Conservation (phyloP, 1,140 invertebrate genomes). For the Euglossa dilemma region DNA sequence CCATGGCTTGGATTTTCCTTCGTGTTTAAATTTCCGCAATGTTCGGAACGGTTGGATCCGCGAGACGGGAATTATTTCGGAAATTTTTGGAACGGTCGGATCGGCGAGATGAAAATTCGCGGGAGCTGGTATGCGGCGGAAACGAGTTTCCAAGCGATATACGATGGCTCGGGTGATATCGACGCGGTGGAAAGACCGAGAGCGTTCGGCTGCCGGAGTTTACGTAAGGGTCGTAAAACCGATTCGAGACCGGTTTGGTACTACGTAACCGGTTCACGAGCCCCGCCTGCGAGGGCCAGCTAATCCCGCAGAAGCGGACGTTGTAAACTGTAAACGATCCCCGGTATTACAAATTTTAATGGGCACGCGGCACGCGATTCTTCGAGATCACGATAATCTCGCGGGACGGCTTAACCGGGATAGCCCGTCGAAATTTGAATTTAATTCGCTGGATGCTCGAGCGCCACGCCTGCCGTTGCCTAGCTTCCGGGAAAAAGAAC, state of each 20-base stretch:
- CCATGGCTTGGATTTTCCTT: too few relatives aligned
- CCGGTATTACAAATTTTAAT: slow-evolving; percentile 29
- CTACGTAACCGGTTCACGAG: slow-evolving; percentile 6
- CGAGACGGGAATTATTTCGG: not conserved
- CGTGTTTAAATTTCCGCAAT: too few relatives aligned
- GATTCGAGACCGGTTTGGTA: not conserved
- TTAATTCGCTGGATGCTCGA: not conserved
- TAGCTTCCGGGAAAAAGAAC: not conserved
- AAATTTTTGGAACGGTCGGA: too few relatives aligned
- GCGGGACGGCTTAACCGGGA: not conserved
- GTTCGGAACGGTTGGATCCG: too few relatives aligned
- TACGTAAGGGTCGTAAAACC: slow-evolving; percentile 20
- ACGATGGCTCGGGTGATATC: not conserved
- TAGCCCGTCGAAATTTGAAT: not conserved
- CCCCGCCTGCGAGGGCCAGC: not conserved
- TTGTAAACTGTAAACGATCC: slow-evolving; percentile 14
- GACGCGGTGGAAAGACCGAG: not conserved
- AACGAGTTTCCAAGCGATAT: not conserved
- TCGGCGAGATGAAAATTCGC: not conserved
- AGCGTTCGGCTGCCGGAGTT: not conserved
- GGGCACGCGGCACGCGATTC: slow-evolving; percentile 8
- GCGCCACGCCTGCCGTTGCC: not conserved
- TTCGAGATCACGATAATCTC: slow-evolving; percentile 13
- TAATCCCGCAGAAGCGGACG: slow-evolving; percentile 8
- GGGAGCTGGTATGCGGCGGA: not conserved